Evolutionary conservation across 1,140 invertebrate species (phyloP).

Genomic region (Atta texana): DNA sequence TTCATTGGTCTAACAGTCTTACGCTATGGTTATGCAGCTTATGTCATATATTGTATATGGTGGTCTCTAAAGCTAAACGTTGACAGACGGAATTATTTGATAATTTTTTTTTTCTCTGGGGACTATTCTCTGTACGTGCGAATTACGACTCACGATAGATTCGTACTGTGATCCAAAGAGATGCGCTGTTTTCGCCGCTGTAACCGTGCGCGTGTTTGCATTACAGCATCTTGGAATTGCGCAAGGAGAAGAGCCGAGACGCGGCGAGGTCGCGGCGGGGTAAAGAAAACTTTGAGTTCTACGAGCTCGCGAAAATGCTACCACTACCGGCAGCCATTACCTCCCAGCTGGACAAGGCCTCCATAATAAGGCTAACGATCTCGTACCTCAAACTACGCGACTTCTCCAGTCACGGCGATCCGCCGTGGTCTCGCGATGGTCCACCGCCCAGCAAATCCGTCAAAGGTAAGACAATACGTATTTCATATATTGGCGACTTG

Average conservation of each 20-base stretch:
- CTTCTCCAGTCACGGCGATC: conserved; percentile 97
- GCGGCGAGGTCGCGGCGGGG: conserved; percentile 97
- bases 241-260: conserved; percentile 98
- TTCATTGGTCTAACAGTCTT: too few relatives aligned
- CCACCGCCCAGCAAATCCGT: conserved; percentile 92
- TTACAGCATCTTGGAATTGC: conserved; percentile 97
- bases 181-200: conserved; percentile 10
- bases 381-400: conserved; percentile 98
- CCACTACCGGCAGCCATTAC: conserved; percentile 98
- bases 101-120: conserved; percentile 33
- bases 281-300: conserved; percentile 99
- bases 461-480: conserved; percentile 90
- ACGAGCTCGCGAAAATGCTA: conserved; percentile 98
- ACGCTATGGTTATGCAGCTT: too few relatives aligned
- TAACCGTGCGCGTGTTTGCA: conserved; percentile 59
- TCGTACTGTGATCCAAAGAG: conserved; percentile 19
- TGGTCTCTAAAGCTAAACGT: neutral
- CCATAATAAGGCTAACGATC: conserved; percentile 98
- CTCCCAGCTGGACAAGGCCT: conserved; percentile 99
- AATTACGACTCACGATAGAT: conserved; percentile 19
- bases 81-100: conserved; percentile 20
- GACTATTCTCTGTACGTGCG: conserved; percentile 21
- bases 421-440: conserved; percentile 95
- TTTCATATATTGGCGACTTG: neutral
- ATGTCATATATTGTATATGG: too few relatives aligned